phyloP scores from a whole-genome alignment of 2,888 invertebrate genomes.

The Agriopis aurantiaria region DNA sequence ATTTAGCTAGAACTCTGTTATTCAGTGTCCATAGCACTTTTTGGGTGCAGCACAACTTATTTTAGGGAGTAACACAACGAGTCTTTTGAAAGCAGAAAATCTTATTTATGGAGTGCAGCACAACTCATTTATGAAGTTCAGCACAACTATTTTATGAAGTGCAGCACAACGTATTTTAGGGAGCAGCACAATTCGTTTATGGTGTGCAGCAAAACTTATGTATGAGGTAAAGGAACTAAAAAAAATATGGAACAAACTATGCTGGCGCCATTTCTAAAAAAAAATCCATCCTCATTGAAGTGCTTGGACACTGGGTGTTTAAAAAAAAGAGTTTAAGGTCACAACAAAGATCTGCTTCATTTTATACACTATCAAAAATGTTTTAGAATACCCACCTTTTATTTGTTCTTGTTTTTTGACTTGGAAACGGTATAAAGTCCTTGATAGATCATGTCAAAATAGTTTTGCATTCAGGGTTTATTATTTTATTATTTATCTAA shows the following conservation, averaged over 20 bases:
- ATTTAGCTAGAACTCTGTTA: conserved; percentile 22
- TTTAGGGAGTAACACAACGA: neutral
- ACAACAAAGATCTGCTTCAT: conserved; percentile 34
- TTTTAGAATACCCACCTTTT: conserved; percentile 21
- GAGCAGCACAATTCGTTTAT: too few species aligned
- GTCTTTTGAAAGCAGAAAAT: too few species aligned
- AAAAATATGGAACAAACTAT: too few species aligned
- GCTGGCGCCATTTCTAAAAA: neutral
- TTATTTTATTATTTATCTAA: too few species aligned
- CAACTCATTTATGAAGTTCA: too few species aligned
- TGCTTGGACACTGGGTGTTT: neutral
- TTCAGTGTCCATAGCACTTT: conserved; percentile 2
- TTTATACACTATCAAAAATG: conserved; percentile 4
- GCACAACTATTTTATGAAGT: too few species aligned
- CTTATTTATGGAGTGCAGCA: too few species aligned
- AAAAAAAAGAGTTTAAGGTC: conserved; percentile 18
- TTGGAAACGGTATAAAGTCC: neutral
- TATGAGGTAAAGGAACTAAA: too few species aligned
- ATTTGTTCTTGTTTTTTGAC: conserved; percentile 2
- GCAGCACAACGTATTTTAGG: too few species aligned
- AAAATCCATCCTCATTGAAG: neutral
- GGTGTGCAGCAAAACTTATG: too few species aligned
- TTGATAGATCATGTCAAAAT: neutral
- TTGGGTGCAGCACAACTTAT: neutral
- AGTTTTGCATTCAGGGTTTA: neutral